Evolutionary conservation across 2,888 invertebrate species (phyloP), one percentile per base, ranked within the genome.

Genomic region (Aleiodes alternator): DNA sequence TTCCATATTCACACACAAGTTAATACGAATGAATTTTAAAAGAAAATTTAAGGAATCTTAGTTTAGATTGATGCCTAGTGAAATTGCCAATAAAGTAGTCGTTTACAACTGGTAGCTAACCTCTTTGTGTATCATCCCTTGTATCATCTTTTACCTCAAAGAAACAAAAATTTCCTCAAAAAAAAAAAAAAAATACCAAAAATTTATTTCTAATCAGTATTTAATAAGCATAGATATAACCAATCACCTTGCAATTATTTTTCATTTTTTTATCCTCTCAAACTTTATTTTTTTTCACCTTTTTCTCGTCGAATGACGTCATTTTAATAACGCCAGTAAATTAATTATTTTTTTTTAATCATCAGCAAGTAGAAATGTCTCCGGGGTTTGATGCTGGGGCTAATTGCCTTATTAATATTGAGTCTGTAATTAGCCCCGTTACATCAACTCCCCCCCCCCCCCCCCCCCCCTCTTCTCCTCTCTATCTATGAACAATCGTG

Each of bases 11-110:
- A 43, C 0, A 43, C 43, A 43, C 43, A 9, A 43, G 43, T 43
- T 43, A 7, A 43, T 43, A 43, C 43, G 43, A 43, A 84, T 84
- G 83, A 80, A 75, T 16, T 48, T 48, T 57, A 43, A 84, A 79
- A 1, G 23, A 23, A 82, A 87, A 86, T 86, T 86, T 87, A 84
- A 68, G 53, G 16, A 71, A 64, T 59, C n/a, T 84, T 87, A 89
- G 87, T 87, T 88, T 89, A 89, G 88, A 81, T 88, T 81, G 84
- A 88, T 88, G 89, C 89, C 86, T 89, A 89, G 89, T 87, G 82
- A 86, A 88, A 88, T 88, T 88, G 89, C 89, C 89, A 89, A 89
- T 89, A 89, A 89, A 89, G 89, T 89, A 89, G 89, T 88, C 84
- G 84, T 86, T 87, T 86, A 87, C 55, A 75, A 89, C 87, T 89